These are phyloP conservation scores for Tetheella fluctuosa DNA, from an alignment of 2,888 invertebrate genomes.

Conservation along the genomic window DNA sequence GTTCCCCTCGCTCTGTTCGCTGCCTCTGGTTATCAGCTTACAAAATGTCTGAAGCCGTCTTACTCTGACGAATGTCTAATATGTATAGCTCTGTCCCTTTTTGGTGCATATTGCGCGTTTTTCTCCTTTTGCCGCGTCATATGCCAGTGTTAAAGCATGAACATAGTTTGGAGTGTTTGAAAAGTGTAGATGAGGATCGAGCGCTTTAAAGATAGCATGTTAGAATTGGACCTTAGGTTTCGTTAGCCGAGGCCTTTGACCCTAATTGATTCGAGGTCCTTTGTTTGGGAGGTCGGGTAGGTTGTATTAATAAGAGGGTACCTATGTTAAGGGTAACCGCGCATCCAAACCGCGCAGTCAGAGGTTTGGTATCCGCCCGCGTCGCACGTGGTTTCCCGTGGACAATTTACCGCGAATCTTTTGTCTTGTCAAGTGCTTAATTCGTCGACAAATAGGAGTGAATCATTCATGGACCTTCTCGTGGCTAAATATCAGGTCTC, in stretches of 20 bases:
- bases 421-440: constrained; percentile 65
- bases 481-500: constrained; percentile 20
- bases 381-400: constrained; percentile 68
- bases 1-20: constrained; percentile 80
- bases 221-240: constrained; percentile 35
- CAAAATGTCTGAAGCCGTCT: constrained; percentile 78
- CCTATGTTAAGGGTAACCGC: constrained; percentile 66
- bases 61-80: constrained; percentile 65
- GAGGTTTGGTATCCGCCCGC: constrained; percentile 57
- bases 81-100: constrained; percentile 71
- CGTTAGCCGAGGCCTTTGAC: constrained; percentile 50
- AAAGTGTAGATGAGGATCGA: constrained; percentile 53
- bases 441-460: constrained; percentile 56
- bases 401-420: constrained; percentile 63
- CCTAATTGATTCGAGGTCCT: constrained; percentile 76
- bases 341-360: constrained; percentile 77
- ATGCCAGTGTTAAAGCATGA: constrained; percentile 72
- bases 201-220: constrained; percentile 45
- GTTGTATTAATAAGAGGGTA: constrained; percentile 70
- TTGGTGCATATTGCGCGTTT: constrained; percentile 80
- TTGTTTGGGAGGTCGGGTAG: constrained; percentile 74
- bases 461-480: constrained; percentile 44
- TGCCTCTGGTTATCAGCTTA: constrained; percentile 83
- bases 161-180: constrained; percentile 64
- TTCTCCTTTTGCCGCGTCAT: constrained; percentile 83